phyloP scores from a whole-genome alignment of 2,113 vertebrate genomes.

The Beaufortia kweichowensis region DNA sequence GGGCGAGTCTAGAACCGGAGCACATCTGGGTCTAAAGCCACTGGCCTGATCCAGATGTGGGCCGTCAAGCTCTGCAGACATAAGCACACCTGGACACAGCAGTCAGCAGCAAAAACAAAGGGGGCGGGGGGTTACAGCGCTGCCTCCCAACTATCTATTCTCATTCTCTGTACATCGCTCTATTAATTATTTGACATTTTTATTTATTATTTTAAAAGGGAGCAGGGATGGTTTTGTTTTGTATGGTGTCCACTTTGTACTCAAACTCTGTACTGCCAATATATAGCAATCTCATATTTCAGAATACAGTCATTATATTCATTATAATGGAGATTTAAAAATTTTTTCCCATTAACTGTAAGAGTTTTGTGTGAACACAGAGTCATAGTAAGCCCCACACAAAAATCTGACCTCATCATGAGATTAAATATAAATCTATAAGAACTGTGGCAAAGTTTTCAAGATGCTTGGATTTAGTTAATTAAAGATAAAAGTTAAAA shows the following conservation, averaged over 20 bases:
- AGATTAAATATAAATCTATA: no score
- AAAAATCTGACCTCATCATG: no score
- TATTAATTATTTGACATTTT: neutral
- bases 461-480: no score
- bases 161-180: neutral
- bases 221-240: neutral
- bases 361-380: no score
- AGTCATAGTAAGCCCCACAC: no score
- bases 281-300: no score
- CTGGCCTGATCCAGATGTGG: slow-evolving; percentile 60
- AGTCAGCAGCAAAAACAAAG: slow-evolving; percentile 38
- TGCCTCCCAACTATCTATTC: neutral
- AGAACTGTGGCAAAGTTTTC: no score
- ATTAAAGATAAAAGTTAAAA: no score
- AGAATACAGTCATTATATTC: no score
- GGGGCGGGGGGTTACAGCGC: neutral
- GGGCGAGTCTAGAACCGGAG: slow-evolving; percentile 41
- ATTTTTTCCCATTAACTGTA: no score
- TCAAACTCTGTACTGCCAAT: no score
- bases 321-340: no score
- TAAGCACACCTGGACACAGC: slow-evolving; percentile 58
- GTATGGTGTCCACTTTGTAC: slow-evolving; percentile 7
- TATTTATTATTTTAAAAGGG: neutral
- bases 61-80: slow-evolving; percentile 39
- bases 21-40: slow-evolving; percentile 59